These are phyloP conservation scores for Halcyon chelicuti DNA, from an alignment of 2,797 vertebrate genomes.

Conservation along the genomic window DNA sequence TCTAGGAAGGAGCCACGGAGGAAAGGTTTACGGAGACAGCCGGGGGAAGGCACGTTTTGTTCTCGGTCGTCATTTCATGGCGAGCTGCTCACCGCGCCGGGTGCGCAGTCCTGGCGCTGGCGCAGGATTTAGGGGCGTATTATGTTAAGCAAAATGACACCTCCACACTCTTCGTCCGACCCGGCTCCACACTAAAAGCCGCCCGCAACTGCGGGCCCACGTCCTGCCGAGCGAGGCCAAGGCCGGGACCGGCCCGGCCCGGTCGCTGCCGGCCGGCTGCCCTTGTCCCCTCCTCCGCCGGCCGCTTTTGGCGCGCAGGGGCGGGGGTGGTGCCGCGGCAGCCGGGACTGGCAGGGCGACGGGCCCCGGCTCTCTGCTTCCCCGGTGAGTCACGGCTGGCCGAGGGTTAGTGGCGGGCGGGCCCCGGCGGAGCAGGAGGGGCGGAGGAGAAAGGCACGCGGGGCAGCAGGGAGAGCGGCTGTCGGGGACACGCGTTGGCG, in stretches of 20 bases:
- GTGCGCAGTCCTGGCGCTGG: not conserved
- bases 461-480: not conserved
- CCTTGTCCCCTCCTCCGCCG: conserved; percentile 31
- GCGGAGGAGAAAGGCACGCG: not conserved
- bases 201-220: no score
- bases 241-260: not conserved
- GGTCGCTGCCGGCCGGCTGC: not conserved
- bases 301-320: not conserved
- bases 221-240: not conserved
- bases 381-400: conserved; percentile 71
- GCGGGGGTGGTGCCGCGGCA: not conserved
- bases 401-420: conserved; percentile 35
- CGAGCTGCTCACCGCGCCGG: not conserved
- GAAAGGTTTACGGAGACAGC: not conserved
- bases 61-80: not conserved
- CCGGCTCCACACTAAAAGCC: not conserved
- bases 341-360: not conserved
- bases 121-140: not conserved
- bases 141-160: conserved; percentile 1
- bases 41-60: not conserved
- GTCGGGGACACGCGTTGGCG: not conserved
- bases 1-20: not conserved
- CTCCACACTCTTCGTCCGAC: not conserved
- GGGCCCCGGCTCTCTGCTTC: conserved; percentile 14
- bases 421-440: not conserved